Base-by-base conservation (phyloP, 2,888 invertebrate species). In the Allygus modestus region DNA sequence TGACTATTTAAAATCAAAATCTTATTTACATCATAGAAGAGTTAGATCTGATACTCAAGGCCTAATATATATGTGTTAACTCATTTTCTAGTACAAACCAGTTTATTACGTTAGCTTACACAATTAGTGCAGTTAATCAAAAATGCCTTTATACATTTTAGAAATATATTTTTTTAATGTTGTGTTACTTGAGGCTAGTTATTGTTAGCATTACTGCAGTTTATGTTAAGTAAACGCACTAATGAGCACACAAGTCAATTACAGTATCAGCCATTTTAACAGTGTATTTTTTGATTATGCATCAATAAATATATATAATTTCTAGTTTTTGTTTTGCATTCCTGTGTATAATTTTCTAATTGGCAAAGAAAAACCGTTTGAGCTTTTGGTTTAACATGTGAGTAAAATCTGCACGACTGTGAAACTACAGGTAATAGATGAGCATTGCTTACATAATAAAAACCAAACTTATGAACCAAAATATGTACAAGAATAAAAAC, bases 181-280 rank as follows among this genome's bases (percentile, higher is more conserved):
- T 65, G 15, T 28, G 28, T 65, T 65, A 31, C 26, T 4, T 31
- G 4, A 65, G n/a, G 65, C 12, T 65, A 65, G 65, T 28, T 65
- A 65, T 65, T 65, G 65, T 65, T 65, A 65, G 28, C 28, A 28
- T 65, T 28, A 28, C n/a, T 12, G 23, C 54, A 54, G 23, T 2
- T 54, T 28, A 65, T 65, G 65, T 28, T 65, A 65, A 58, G 26
- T 31, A 65, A 65, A 58, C 20, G 65, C 65, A 65, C 65, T 65
- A 65, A 31, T 9, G 65, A 65, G 65, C 65, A 65, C 65, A 65
- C 31, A 65, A 65, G 65, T 65, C 65, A 65, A 65, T 65, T 65
- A 65, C 26, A 65, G 28, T 65, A 31, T 31, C 65, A 28, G 65
- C 65, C 28, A 65, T 31, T 65, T 65, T 65, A 65, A 65, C 26